Evolutionary conservation across 1,140 invertebrate genomes (phyloP).

Genomic region (Anastatus disparis): DNA sequence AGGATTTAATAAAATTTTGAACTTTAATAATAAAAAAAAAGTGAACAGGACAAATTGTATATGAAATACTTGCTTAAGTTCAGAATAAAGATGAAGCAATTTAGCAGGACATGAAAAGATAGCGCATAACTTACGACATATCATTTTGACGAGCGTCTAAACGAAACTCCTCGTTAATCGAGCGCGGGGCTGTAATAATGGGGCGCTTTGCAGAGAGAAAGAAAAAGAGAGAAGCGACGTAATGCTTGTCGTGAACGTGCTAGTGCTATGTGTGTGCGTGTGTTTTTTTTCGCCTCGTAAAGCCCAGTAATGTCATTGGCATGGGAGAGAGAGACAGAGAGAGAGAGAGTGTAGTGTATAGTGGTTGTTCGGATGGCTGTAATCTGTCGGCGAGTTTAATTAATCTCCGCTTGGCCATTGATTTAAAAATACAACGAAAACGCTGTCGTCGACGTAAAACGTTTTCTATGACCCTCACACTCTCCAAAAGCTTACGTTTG

Average conservation of each 20-base stretch:
- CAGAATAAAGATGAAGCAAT: too few relatives aligned
- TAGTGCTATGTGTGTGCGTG: slow-evolving; percentile 22
- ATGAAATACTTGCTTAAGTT: too few relatives aligned
- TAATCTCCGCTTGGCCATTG: slow-evolving; percentile 51
- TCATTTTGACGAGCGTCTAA: neutral
- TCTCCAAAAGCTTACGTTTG: neutral
- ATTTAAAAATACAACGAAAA: slow-evolving; percentile 35
- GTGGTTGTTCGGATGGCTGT: slow-evolving; percentile 51
- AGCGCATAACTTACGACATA: neutral
- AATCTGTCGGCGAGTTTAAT: slow-evolving; percentile 61
- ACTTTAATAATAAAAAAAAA: too few relatives aligned
- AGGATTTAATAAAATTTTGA: too few relatives aligned
- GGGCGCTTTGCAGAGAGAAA: neutral
- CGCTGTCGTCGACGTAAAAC: slow-evolving; percentile 26
- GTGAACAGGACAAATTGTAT: too few relatives aligned
- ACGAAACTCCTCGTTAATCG: neutral
- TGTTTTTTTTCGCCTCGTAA: slow-evolving; percentile 55
- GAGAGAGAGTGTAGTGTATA: slow-evolving; percentile 45
- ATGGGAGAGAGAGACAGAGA: slow-evolving; percentile 35
- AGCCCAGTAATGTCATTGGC: slow-evolving; percentile 59
- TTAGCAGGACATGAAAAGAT: neutral
- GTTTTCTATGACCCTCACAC: neutral
- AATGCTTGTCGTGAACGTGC: neutral
- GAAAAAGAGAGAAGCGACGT: neutral
- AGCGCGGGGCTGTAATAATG: neutral